Evolutionary conservation across 1,140 invertebrate genomes (phyloP).

Genomic region (Drosophila oshimai): DNA sequence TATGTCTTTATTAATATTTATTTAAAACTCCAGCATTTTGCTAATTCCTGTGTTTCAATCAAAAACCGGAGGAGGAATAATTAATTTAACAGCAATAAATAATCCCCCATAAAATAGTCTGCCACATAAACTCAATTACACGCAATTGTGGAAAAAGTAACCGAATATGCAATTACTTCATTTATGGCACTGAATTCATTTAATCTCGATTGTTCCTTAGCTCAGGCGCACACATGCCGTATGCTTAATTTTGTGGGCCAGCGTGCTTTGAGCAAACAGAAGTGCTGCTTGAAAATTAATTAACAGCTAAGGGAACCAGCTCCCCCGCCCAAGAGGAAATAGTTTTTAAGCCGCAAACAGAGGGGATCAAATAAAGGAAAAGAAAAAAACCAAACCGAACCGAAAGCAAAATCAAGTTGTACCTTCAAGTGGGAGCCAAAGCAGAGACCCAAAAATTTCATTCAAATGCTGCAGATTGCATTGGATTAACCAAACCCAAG

Average conservation of each 20-base stretch:
- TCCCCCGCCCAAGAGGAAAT: neutral
- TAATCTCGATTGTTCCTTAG: conserved; percentile 12
- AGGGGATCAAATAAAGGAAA: neutral
- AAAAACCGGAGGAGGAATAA: neutral
- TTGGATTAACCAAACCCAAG: conserved; percentile 55
- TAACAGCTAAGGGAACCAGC: conserved; percentile 38
- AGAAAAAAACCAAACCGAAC: neutral
- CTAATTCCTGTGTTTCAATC: too few species aligned
- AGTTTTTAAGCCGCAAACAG: conserved; percentile 23
- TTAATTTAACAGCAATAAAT: neutral
- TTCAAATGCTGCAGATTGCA: conserved; percentile 47
- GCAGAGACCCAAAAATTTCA: conserved; percentile 55
- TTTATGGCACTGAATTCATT: conserved; percentile 21
- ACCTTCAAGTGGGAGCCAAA: conserved; percentile 47
- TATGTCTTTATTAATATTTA: too few species aligned
- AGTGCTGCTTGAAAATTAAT: conserved; percentile 66
- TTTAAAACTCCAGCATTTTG: too few species aligned
- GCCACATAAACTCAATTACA: neutral
- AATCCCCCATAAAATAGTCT: neutral
- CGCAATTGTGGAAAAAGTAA: neutral
- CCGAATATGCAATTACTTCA: conserved; percentile 10
- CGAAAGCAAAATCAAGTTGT: conserved; percentile 17
- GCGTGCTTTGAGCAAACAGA: conserved; percentile 38
- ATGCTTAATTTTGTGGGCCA: conserved; percentile 31
- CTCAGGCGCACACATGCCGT: neutral